Base-by-base conservation (phyloP, 2,888 invertebrate species). In the Ceriagrion tenellum region DNA sequence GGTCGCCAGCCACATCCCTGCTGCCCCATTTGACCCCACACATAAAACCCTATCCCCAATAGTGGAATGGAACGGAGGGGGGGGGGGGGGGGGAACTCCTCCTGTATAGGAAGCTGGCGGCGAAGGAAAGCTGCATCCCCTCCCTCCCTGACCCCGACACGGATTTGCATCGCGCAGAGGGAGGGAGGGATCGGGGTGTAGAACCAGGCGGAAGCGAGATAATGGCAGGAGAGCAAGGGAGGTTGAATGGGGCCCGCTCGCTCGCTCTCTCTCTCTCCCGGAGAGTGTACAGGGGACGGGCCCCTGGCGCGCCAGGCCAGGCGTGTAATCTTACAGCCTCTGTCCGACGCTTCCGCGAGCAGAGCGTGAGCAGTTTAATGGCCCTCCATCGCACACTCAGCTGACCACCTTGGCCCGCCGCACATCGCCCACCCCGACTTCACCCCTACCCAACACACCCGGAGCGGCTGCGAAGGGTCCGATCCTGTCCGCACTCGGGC, bases 161-260 rank as follows among this genome's bases (percentile, higher is more conserved):
- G 93, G 93, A 93, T 93, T 93, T 93, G 93, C 93, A 93, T 93
- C 47, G 30, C 69, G 93, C 20, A 93, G 69, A 93, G 47, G 8
- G n/a, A n/a, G n/a, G 47, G 47, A 47, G 63, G 26, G 63, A 88
- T 23, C 40, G 10, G n/a, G n/a, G 89, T 55, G 55, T 23, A 81
- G 81, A 81, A n/a, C 47, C 40, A 81, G 81, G 81, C 81, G 35
- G 81, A 81, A 89, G 89, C 23, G 55, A 55, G 89, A 89, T 89
- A 89, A 81, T 81, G 89, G 55, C 13, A 40, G 89, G 10, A 20
- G 88, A 55, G 55, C n/a, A 18, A 55, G 89, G 89, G 20, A 59
- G 59, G 59, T 20, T 59, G 89, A 89, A 55, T 55, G 89, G 55
- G 20, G 89, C 47, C n/a, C n/a, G n/a, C n/a, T 47, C 47, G 47